Evolutionary conservation across 2,113 vertebrate species (phyloP), one percentile per base, ranked within the genome.

Genomic region (Proterorhinus semilunaris): DNA sequence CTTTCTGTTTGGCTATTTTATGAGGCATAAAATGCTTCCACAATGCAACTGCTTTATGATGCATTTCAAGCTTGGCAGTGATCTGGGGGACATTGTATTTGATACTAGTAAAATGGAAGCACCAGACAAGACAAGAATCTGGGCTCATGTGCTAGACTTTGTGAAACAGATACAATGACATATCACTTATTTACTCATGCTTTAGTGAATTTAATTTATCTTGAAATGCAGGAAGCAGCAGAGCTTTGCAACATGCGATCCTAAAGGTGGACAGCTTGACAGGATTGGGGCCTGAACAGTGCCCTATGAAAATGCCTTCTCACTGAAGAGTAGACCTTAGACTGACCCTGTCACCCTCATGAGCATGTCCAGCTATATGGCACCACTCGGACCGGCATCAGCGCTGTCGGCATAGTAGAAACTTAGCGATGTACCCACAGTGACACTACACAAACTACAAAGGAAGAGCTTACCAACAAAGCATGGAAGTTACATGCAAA

Each of bases 71-170:
- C 80, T 76, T 72, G 66, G 74, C 74, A 71, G 54, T 68, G 62
- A 80, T 64, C 53, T 21, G 63, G 61, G 59, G 59, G 46, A 8
- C 75, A 73, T 73, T 80, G 78, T 87, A 69, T 83, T 75, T 72
- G 83, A 61, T 66, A 77, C 78, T 75, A 84, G 81, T 83, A 77
- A 86, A 87, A 85, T 89, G 72, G 9, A 86, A 82, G 76, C 75
- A 51, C 78, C 65, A 66, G 70, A 44, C 78, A 72, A 77, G 82
- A 79, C 83, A 71, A 80, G 80, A 83, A 82, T 78, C 85, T 58
- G 46, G 70, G 72, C 72, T 69, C 68, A 75, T 75, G 80, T 86
- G 86, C 80, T 69, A 73, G 76, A 68, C 17, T 72, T 66, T 72
- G 11, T 53, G 72, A 79, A 80, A 86, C 83, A 70, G 43, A 86